Conservation (phyloP, 2,797 vertebrate genomes). For the Peromyscus aztecus region DNA sequence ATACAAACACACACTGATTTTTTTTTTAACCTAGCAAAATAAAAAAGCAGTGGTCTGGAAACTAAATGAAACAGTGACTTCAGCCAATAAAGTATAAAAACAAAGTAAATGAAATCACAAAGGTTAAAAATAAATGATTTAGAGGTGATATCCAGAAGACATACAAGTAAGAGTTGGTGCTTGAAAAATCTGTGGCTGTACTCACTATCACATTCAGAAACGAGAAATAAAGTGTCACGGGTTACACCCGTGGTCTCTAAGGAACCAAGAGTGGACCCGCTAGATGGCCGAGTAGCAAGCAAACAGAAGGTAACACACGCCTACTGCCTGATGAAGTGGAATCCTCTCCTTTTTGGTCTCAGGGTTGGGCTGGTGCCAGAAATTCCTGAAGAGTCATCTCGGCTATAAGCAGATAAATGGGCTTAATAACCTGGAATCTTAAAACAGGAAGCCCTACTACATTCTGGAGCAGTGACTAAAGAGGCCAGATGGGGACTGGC, state of each 20-base stretch:
- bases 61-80: not conserved
- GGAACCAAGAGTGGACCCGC: not conserved
- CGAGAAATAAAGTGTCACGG: not conserved
- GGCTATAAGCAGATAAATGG: constrained; percentile 91
- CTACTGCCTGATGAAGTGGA: constrained; percentile 92
- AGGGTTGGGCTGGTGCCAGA: constrained; percentile 92
- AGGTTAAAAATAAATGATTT: not conserved
- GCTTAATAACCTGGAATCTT: not conserved
- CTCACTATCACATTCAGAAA: not conserved
- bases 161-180: not conserved
- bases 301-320: constrained; percentile 94
- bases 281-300: constrained; percentile 49
- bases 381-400: constrained; percentile 94
- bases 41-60: constrained; percentile 3
- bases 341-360: constrained; percentile 94
- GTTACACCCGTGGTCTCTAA: not conserved
- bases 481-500: not conserved
- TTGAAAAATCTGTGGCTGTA: not conserved
- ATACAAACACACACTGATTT: not conserved
- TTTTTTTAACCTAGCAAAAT: not conserved
- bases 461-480: not conserved
- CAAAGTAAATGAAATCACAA: not conserved
- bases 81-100: not conserved
- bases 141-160: not conserved
- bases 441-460: not conserved